phyloP scores from a whole-genome alignment of 1,140 invertebrate genomes.

The Andricus grossulariae region DNA sequence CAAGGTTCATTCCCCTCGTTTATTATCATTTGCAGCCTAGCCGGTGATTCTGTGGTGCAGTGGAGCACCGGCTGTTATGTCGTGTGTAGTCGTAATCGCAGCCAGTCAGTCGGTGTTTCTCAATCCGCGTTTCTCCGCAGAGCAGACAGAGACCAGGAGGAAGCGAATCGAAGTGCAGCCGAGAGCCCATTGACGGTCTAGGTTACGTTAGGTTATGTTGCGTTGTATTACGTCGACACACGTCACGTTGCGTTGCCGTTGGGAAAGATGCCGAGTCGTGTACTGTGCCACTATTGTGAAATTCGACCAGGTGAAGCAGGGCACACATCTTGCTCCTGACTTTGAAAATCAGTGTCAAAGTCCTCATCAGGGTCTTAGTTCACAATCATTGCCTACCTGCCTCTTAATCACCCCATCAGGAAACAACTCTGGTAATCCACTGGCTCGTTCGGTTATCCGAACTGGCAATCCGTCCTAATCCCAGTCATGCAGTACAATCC shows the following conservation, averaged over 20 bases:
- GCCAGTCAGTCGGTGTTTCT: neutral
- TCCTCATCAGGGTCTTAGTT: too few species aligned
- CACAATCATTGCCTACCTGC: too few species aligned
- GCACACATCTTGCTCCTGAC: too few species aligned
- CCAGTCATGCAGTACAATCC: too few species aligned
- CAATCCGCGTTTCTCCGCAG: constrained; percentile 17
- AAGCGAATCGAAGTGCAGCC: constrained; percentile 8
- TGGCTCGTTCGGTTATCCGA: too few species aligned
- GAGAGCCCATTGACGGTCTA: constrained; percentile 19
- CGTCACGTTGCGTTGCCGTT: neutral
- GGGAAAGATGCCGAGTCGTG: constrained; percentile 18
- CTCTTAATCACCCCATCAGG: too few species aligned
- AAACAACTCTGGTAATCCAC: too few species aligned
- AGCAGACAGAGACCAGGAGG: constrained; percentile 1
- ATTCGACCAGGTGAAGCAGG: too few species aligned
- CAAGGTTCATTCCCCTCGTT: constrained; percentile 7
- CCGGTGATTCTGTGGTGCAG: constrained; percentile 8
- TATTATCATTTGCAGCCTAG: constrained; percentile 13
- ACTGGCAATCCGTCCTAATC: too few species aligned
- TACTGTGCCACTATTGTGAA: too few species aligned
- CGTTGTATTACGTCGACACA: neutral
- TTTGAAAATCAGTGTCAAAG: too few species aligned
- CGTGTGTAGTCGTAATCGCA: neutral
- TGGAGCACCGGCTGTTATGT: neutral
- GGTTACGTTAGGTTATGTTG: constrained; percentile 22